Conservation (phyloP, 2,113 vertebrate genomes). For the Petroica traversi region DNA sequence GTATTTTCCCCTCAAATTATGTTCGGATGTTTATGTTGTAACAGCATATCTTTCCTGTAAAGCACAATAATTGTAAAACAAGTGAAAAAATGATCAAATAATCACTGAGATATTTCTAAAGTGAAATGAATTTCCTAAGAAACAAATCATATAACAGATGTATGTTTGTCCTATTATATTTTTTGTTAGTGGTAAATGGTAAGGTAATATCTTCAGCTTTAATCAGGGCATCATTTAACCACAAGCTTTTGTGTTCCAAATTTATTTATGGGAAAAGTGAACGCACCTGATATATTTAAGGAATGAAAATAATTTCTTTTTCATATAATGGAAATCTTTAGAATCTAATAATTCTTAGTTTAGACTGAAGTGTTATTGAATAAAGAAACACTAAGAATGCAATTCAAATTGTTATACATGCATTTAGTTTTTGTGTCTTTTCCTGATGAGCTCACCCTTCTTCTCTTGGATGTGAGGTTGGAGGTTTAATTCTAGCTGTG, state of each 20-base stretch:
- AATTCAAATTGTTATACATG: not conserved
- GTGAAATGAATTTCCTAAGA: not conserved
- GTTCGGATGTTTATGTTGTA: not conserved
- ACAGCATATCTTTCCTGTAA: not conserved
- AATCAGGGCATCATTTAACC: not conserved
- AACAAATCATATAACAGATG: not conserved
- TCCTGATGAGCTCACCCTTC: not conserved
- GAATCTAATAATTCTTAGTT: not conserved
- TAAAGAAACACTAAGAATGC: not conserved
- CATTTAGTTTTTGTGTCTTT: not conserved
- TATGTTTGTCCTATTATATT: fast-evolving
- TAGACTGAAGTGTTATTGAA: not conserved
- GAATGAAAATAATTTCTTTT: not conserved
- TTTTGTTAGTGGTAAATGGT: not conserved
- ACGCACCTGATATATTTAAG: not conserved
- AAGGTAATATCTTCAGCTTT: not conserved
- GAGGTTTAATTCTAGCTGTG: not conserved
- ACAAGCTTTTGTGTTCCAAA: not conserved
- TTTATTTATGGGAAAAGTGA: not conserved
- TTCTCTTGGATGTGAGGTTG: not conserved
- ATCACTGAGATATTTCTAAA: not conserved
- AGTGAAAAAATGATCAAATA: not conserved
- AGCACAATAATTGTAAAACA: not conserved
- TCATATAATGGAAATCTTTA: not conserved
- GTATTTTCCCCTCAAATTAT: not conserved